A percentile compares a stretch with the other conserved stretches of the same genome.
Conservation (phyloP, 2,888 invertebrate genomes). For the Tipula vernalis region DNA sequence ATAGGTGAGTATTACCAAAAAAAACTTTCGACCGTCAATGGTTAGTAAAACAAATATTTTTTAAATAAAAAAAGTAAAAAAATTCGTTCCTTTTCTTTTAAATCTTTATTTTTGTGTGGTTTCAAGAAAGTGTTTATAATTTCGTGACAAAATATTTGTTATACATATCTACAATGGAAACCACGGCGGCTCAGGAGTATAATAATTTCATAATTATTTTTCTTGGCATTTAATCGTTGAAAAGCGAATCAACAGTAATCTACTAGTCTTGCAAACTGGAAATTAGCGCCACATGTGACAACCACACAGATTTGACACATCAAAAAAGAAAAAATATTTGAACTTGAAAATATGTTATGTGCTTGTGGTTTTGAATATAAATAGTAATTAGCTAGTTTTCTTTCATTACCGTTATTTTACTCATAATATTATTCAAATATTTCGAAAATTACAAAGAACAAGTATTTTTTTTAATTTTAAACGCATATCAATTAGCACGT, state of each 20-base stretch:
- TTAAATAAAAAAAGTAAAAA: too few species aligned
- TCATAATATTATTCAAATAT: not conserved
- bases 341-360: not conserved
- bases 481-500: not conserved
- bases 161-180: too few species aligned
- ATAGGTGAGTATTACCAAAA: too few species aligned
- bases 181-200: too few species aligned
- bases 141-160: too few species aligned
- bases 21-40: too few species aligned
- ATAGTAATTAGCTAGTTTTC: not conserved
- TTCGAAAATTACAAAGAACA: not conserved
- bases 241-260: not conserved
- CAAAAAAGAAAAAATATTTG: not conserved
- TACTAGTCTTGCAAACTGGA: not conserved
- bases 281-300: not conserved
- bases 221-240: not conserved
- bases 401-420: not conserved
- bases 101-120: too few species aligned
- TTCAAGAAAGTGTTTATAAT: too few species aligned
- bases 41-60: too few species aligned
- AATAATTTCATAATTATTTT: not conserved
- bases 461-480: too few species aligned
- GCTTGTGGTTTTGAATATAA: not conserved
- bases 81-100: too few species aligned
- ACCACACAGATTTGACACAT: not conserved